Evolutionary conservation across 2,888 invertebrate species (phyloP), one percentile per base, ranked within the genome.

Genomic region (Polymixis lichenea): DNA sequence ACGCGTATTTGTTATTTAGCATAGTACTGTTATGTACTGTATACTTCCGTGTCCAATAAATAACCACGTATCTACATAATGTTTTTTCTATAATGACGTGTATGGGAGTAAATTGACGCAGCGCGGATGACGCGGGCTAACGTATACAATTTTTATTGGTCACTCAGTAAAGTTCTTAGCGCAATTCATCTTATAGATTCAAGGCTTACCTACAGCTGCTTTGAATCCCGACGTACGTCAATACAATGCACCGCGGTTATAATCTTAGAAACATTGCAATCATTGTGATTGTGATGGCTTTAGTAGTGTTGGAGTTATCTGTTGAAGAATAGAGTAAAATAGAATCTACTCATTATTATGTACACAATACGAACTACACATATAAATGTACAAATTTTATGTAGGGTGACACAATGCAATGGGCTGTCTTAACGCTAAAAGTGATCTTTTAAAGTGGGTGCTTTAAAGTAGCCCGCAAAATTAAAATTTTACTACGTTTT

Each of bases 21-120:
- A 58, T 32, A 55, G 0, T 32, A 49, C 22, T 51, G 56, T 17
- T 49, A 25, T 32, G 4, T 51, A 74, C 13, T 32, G 0, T 58
- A n/a, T 5, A 69, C 65, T 69, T 79, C 75, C 67, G 49, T 60
- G 38, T 79, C 65, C 43, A 78, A 38, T 65, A 69, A 75, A 79
- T 60, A 75, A 49, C 49, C 49, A 66, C 80, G 22, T 66, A 55
- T 56, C 32, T 58, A 64, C 46, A 58, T 65, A 73, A 75, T 67
- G 70, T 79, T 75, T 84, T 74, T 60, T 46, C 65, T 64, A 58
- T 38, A 76, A 77, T 86, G 84, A 85, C 86, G 86, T 86, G 65
- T 76, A 80, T 77, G 46, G 51, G 51, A 80, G 75, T 80, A 83
- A 81, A 83, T 68, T 79, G 84, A 84, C 77, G 86, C 49, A 81